Percentiles rank a stretch among this genome's conserved stretches.
Evolutionary conservation across 1,140 invertebrate species (phyloP).

Genomic region (Brachionus sp.): DNA sequence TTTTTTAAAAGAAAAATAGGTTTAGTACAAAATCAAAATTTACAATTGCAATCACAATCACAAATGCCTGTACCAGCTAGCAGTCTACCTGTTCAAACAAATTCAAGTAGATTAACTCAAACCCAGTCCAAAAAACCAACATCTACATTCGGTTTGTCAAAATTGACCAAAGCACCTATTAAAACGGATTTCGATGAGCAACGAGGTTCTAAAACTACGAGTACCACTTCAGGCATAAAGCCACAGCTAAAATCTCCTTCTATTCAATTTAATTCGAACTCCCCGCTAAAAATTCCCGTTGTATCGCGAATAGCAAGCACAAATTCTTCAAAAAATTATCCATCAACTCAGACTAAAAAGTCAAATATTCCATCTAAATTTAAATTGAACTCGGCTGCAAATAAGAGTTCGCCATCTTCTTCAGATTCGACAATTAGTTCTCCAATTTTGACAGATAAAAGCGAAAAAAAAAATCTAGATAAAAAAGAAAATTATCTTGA

Average conservation of each 20-base stretch:
- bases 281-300: neutral
- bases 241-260: constrained; percentile 4
- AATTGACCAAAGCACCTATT: neutral
- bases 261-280: constrained; percentile 14
- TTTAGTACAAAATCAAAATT: constrained; percentile 23
- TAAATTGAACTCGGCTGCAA: neutral
- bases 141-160: constrained; percentile 5
- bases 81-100: neutral
- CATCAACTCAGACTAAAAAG: neutral
- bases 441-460: neutral
- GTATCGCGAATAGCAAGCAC: neutral
- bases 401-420: neutral
- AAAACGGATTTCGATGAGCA: neutral
- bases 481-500: neutral
- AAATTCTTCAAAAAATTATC: neutral
- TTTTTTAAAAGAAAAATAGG: constrained; percentile 4
- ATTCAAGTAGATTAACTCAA: neutral
- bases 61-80: constrained; percentile 16
- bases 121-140: neutral
- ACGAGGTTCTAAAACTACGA: neutral
- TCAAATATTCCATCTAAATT: neutral
- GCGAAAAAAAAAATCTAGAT: neutral
- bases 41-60: constrained; percentile 27
- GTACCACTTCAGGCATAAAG: neutral
- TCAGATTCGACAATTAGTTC: neutral